Conservation (phyloP, 2,888 invertebrate genomes). For the Tinea trinotella region DNA sequence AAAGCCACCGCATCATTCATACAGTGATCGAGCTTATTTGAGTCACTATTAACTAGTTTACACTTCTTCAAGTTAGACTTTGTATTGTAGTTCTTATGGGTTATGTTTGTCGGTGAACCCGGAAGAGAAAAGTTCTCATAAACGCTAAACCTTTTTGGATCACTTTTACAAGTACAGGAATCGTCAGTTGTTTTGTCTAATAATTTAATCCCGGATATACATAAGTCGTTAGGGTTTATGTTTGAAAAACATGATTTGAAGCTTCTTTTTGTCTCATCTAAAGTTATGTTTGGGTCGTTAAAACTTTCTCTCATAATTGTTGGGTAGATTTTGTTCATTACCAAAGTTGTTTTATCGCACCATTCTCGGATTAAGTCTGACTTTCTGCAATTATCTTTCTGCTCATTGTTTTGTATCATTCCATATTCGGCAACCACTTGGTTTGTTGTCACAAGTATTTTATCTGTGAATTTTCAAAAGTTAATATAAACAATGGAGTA, state of each 20-base stretch:
- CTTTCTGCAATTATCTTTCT: slow-evolving; percentile 37
- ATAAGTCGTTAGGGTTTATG: slow-evolving; percentile 30
- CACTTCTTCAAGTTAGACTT: slow-evolving; percentile 45
- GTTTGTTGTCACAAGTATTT: slow-evolving; percentile 74
- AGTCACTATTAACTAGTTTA: slow-evolving; percentile 22
- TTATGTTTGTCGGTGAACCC: slow-evolving; percentile 52
- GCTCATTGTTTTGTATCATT: slow-evolving; percentile 39
- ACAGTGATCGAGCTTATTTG: not conserved
- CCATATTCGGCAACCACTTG: slow-evolving; percentile 74
- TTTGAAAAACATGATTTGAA: slow-evolving; percentile 50
- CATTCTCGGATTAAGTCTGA: slow-evolving; percentile 58
- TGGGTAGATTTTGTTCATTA: slow-evolving; percentile 58
- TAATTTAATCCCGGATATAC: slow-evolving; percentile 47
- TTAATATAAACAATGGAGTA: no score
- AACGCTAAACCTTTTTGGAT: slow-evolving; percentile 34
- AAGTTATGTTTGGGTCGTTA: slow-evolving; percentile 30
- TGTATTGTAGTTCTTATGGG: slow-evolving; percentile 51
- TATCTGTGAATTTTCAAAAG: slow-evolving; percentile 63
- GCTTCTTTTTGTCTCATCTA: slow-evolving; percentile 36
- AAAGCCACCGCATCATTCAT: slow-evolving; percentile 36
- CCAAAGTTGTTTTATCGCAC: slow-evolving; percentile 53
- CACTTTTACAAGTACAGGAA: not conserved
- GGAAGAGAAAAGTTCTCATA: slow-evolving; percentile 61
- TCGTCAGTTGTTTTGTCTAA: slow-evolving; percentile 29
- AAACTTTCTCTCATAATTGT: slow-evolving; percentile 55